These are phyloP conservation scores for Erynnis tages DNA, from an alignment of 2,888 invertebrate genomes.

Conservation along the genomic window DNA sequence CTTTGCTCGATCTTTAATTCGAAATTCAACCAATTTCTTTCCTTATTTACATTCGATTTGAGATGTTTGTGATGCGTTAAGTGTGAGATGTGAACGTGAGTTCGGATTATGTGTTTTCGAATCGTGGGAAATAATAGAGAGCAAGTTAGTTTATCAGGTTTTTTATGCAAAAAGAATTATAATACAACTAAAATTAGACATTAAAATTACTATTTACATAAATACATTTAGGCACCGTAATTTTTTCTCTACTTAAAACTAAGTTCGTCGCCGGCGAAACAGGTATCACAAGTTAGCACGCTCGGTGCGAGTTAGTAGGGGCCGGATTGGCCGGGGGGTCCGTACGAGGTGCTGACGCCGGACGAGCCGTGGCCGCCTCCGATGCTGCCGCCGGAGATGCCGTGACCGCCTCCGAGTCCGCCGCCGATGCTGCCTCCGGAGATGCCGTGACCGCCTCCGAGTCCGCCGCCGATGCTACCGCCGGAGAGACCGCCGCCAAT, in stretches of 20 bases:
- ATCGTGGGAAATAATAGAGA: constrained; percentile 19
- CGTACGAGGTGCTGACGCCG: constrained; percentile 82
- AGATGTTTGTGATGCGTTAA: not conserved
- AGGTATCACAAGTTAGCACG: constrained; percentile 75
- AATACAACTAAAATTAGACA: constrained; percentile 77
- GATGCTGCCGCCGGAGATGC: constrained; percentile 43
- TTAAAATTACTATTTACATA: constrained; percentile 82
- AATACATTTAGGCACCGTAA: constrained; percentile 82
- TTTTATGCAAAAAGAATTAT: constrained; percentile 78
- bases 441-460: constrained; percentile 48
- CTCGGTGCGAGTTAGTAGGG: constrained; percentile 79
- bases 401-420: constrained; percentile 35
- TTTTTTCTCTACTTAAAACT: constrained; percentile 80
- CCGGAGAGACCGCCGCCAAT: constrained; percentile 45
- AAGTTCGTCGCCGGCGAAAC: constrained; percentile 75
- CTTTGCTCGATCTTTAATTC: constrained; percentile 9
- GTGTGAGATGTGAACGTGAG: not conserved
- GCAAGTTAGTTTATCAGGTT: constrained; percentile 39
- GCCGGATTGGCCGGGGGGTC: constrained; percentile 85
- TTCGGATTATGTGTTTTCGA: not conserved
- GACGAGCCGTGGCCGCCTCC: constrained; percentile 54
- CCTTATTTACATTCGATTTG: not conserved
- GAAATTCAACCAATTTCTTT: constrained; percentile 8
- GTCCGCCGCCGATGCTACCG: constrained; percentile 47
- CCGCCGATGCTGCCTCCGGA: constrained; percentile 49